Evolutionary conservation across 2,113 vertebrate genomes (phyloP).

Genomic region (Mellivora capensis): DNA sequence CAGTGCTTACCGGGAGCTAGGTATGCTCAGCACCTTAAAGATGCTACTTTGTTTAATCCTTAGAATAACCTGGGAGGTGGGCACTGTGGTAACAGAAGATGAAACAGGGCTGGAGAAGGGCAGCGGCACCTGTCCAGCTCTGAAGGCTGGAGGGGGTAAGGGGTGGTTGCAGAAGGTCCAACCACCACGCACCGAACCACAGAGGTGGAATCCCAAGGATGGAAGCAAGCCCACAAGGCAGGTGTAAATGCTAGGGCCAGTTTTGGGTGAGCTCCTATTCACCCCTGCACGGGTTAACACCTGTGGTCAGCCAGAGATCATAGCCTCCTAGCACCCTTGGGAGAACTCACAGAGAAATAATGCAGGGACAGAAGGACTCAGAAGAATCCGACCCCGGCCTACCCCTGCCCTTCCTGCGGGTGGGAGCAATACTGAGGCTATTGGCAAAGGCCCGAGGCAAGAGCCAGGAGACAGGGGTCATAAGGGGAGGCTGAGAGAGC

Average conservation of each 20-base stretch:
- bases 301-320: too few species aligned
- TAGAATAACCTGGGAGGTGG: neutral
- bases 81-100: neutral
- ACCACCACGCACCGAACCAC: too few species aligned
- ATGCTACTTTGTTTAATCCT: neutral
- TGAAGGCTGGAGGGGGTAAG: accelerated
- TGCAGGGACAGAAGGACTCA: neutral
- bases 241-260: neutral
- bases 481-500: neutral
- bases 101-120: neutral
- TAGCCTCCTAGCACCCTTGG: neutral
- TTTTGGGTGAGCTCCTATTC: neutral
- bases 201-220: neutral
- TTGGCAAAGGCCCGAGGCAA: neutral
- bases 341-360: neutral
- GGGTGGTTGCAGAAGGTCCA: too few species aligned
- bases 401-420: too few species aligned
- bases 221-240: neutral
- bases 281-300: neutral
- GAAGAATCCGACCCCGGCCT: too few species aligned
- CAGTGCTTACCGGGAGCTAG: neutral
- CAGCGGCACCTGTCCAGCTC: too few species aligned
- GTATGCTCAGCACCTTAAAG: neutral
- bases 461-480: too few species aligned
- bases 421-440: neutral